phyloP scores from a whole-genome alignment of 2,888 invertebrate genomes.

The Orthosia incerta region DNA sequence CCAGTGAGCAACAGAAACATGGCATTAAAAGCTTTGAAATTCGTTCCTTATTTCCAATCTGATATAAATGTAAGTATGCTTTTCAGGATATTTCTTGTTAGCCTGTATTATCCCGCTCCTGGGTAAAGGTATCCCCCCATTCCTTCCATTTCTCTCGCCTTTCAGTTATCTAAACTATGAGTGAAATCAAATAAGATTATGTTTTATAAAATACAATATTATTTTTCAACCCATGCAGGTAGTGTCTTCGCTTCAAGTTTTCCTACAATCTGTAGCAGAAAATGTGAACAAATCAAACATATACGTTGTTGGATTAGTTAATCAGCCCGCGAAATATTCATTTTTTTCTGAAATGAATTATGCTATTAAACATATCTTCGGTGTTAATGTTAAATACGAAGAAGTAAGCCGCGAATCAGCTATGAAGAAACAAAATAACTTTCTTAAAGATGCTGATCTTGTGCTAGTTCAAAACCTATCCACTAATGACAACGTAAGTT shows the following conservation, averaged over 20 bases:
- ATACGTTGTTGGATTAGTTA: slow-evolving; percentile 59
- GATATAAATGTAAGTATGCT: slow-evolving; percentile 59
- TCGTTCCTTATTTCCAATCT: slow-evolving; percentile 50
- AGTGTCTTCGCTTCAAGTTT: slow-evolving; percentile 61
- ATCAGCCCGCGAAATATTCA: slow-evolving; percentile 15
- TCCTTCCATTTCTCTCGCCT: no score
- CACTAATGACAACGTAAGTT: slow-evolving; percentile 58
- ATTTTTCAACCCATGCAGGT: slow-evolving; percentile 37
- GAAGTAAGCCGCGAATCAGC: slow-evolving; percentile 32
- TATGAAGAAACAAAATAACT: slow-evolving; percentile 21
- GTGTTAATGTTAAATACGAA: slow-evolving; percentile 55
- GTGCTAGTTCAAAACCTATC: slow-evolving; percentile 64
- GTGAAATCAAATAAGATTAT: background rate
- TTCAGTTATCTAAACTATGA: background rate
- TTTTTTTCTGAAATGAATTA: slow-evolving; percentile 57
- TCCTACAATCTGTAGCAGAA: slow-evolving; percentile 69
- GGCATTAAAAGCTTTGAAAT: slow-evolving; percentile 55
- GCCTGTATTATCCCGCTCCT: no score
- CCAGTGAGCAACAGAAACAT: slow-evolving; percentile 36
- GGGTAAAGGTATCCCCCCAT: no score
- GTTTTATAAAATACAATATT: background rate
- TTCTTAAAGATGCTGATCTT: slow-evolving; percentile 53
- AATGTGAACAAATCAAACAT: slow-evolving; percentile 64
- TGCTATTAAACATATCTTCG: slow-evolving; percentile 35
- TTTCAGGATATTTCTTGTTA: background rate